Base-by-base conservation (phyloP, 2,113 vertebrate genomes). In the Hoplias malabaricus region DNA sequence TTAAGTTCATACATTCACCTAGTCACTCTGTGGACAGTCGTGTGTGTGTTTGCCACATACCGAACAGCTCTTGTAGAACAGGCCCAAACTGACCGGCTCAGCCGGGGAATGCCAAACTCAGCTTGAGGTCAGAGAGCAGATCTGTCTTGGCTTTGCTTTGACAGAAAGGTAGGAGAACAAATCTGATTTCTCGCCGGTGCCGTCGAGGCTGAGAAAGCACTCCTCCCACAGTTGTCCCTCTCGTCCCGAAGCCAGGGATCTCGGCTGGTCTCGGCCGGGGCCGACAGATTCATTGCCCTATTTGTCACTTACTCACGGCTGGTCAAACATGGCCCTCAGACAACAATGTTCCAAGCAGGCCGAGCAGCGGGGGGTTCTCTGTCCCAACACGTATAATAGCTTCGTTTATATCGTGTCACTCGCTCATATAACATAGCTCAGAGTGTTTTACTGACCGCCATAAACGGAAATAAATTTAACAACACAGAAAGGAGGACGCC, bases 291-390 rank as follows among this genome's bases (percentile, higher is more conserved):
- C 53, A 73, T 67, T 12, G 48, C 25, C 36, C 31, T 61, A 57
- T 68, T 57, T 67, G 78, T 79, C 78, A 68, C 56, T 67, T 73
- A 79, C 59, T 73, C 62, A 59, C 21, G 59, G 67, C 31, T 36
- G 29, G 43, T 29, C 70, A 36, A 42, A 36, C 40, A 65, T 38
- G 34, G 29, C 48, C 69, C 34, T 71, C 46, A 56, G 68, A 21
- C 68, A 36, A 53, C 25, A 33, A 38, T 50, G 75, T 42, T n/a
- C 23, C 53, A 56, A 25, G 50, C 25, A 62, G 34, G 54, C 57
- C 9, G n/a, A 42, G 40, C 29, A 61, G 29, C 6, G 7, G 33
- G 57, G 57, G 33, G 12, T 33, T 61, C n/a, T n/a, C 33, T 61
- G 29, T 19, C 29, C 33, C 29, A 61, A 61, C 31, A 34, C n/a